Percentiles rank a stretch among this genome's conserved stretches.
phyloP scores from a whole-genome alignment of 2,888 invertebrate genomes.

The Eupithecia tripunctaria region DNA sequence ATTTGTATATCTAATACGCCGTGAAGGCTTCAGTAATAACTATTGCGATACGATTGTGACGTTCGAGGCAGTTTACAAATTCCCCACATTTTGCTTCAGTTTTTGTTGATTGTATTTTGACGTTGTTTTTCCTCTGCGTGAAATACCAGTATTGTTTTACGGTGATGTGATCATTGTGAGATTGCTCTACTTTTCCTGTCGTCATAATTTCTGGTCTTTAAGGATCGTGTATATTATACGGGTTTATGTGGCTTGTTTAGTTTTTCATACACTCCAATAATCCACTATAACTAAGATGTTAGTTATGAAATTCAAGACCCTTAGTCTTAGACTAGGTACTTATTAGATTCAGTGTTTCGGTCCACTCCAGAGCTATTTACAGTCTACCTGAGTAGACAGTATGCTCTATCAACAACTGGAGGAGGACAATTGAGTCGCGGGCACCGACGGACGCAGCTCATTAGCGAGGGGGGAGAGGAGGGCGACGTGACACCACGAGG shows the following conservation, averaged over 20 bases:
- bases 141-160: constrained; percentile 4
- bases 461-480: constrained; percentile 64
- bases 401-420: constrained; percentile 34
- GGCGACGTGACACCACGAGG: constrained; percentile 71
- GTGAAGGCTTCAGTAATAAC: constrained; percentile 43
- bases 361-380: neutral
- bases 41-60: constrained; percentile 37
- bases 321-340: neutral
- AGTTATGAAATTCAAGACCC: neutral
- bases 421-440: constrained; percentile 44
- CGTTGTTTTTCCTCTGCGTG: constrained; percentile 20
- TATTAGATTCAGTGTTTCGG: neutral
- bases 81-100: constrained; percentile 9
- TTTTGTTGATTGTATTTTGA: constrained; percentile 16
- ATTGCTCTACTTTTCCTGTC: constrained; percentile 9
- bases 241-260: neutral
- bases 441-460: constrained; percentile 71
- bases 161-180: constrained; percentile 2
- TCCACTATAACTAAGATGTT: neutral
- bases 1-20: constrained; percentile 45
- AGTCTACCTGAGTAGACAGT: constrained; percentile 10
- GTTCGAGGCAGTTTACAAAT: constrained; percentile 17
- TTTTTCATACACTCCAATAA: neutral
- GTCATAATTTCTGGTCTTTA: constrained; percentile 8
- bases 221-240: neutral